Percentiles rank a stretch among this genome's conserved stretches.
Conservation (phyloP, 2,797 vertebrate species). For the Fringilla coelebs region DNA sequence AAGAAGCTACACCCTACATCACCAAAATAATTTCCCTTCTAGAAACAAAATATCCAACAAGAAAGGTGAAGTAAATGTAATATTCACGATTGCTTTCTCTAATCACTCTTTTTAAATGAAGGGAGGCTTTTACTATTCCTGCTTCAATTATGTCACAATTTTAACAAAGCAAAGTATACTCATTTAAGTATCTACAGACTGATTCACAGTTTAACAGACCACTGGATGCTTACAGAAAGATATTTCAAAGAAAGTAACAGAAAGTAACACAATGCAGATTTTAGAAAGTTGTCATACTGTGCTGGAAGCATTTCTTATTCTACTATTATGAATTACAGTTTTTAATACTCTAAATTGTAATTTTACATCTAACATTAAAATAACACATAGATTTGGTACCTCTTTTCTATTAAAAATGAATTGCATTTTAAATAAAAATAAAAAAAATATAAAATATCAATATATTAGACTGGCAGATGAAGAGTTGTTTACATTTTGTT, state of each 20-base stretch:
- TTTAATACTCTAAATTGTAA: not conserved
- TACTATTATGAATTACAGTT: not conserved
- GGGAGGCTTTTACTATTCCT: not conserved
- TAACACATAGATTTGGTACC: not conserved
- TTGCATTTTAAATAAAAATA: not conserved
- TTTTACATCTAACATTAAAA: not conserved
- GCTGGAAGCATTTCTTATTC: not conserved
- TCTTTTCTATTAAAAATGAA: not conserved
- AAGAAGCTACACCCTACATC: not conserved
- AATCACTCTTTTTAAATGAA: not conserved
- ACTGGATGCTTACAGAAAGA: not conserved
- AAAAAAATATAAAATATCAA: not conserved
- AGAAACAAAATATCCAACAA: conserved; percentile 4
- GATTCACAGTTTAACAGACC: not conserved
- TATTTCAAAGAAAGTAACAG: not conserved
- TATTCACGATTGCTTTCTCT: not conserved
- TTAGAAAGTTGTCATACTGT: not conserved
- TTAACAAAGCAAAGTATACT: not conserved
- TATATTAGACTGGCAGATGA: not conserved
- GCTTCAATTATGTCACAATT: not conserved
- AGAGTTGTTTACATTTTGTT: not conserved
- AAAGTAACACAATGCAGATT: not conserved
- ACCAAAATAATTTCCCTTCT: conserved; percentile 37
- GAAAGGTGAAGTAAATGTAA: conserved; percentile 24
- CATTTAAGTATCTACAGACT: not conserved